Base-by-base conservation (phyloP, 64 coral and sea anemone genomes). In the Stichodactyla mertensii region DNA sequence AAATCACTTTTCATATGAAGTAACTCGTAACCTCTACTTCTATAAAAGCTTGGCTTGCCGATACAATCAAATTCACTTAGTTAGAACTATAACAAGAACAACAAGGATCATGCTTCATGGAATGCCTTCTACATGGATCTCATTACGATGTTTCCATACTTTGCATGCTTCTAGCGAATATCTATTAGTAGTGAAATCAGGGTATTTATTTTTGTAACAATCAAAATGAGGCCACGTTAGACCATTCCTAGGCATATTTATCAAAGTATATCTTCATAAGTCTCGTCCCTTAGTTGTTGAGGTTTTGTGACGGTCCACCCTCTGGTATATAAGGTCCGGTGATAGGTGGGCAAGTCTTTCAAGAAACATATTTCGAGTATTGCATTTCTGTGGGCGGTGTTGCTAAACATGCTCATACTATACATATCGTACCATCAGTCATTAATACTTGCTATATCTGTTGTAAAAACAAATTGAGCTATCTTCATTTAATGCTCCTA, bases 371-470 rank as follows among this genome's bases (percentile, higher is more conserved):
- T 31, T 28, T 74, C 69, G 27, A 74, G 69, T 74, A 74, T 74
- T 74, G 69, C 24, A 74, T 74, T 74, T 13, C 69, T 74, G 10
- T 74, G 69, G 69, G 69, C 69, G 69, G 69, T 74, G 24, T 74
- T 31, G 7, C 23, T 9, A 74, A 74, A 74, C 19, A 66, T 6
- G 19, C 23, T 36, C 69, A 74, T 74, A 74, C 27, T 31, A 36
- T 7, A 31, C 9, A 74, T 31, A 74, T 12, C 69, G 24, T 74
- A 74, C 24, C 10, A 31, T 27, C 24, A 74, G 23, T 27, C 36
- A 66, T 66, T n/a, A 66, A n/a, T 66, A 66, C 62, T 66, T 66
- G 22, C 19, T 66, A 27, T 26, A 74, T 74, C 69, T 74, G 27
- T 23, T 74, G 24, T 74, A 31, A 74, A 66, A 74, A 74, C 69